Conservation (phyloP, 2,888 invertebrate genomes). For the Diaperis boleti region DNA sequence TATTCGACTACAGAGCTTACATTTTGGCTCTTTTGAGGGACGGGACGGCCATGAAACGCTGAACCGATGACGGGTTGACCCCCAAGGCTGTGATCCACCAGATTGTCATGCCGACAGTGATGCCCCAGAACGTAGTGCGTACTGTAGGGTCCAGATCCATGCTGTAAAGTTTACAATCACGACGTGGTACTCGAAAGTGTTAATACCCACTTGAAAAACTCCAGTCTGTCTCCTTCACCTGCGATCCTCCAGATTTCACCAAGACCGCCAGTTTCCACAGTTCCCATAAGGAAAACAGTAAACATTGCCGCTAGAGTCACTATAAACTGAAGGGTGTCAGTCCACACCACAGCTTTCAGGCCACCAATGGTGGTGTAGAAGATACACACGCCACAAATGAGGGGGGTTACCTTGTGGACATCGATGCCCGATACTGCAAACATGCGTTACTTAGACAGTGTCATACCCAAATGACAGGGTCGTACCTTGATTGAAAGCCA, state of each 20-base stretch:
- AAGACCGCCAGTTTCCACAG: slow-evolving; percentile 60
- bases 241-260: slow-evolving; percentile 71
- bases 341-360: slow-evolving; percentile 75
- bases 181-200: not conserved
- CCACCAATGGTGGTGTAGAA: slow-evolving; percentile 79
- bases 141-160: slow-evolving; percentile 72
- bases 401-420: slow-evolving; percentile 74
- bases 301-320: slow-evolving; percentile 69
- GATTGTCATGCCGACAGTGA: slow-evolving; percentile 70
- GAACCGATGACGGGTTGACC: slow-evolving; percentile 21
- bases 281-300: slow-evolving; percentile 66
- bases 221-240: slow-evolving; percentile 69
- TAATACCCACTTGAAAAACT: slow-evolving; percentile 72
- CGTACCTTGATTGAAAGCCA: slow-evolving; percentile 71
- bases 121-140: slow-evolving; percentile 73
- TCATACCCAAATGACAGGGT: no score
- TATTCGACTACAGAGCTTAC: no score
- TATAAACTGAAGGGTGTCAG: slow-evolving; percentile 68
- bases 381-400: slow-evolving; percentile 79
- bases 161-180: slow-evolving; percentile 62
- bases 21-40: slow-evolving; percentile 59
- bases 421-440: slow-evolving; percentile 79
- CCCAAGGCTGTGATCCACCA: slow-evolving; percentile 56
- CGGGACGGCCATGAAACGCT: slow-evolving; percentile 62
- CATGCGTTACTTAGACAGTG: no score